These are phyloP conservation scores for Ateles fusciceps DNA, from an alignment of 2,797 vertebrate species.

Conservation along the genomic window DNA sequence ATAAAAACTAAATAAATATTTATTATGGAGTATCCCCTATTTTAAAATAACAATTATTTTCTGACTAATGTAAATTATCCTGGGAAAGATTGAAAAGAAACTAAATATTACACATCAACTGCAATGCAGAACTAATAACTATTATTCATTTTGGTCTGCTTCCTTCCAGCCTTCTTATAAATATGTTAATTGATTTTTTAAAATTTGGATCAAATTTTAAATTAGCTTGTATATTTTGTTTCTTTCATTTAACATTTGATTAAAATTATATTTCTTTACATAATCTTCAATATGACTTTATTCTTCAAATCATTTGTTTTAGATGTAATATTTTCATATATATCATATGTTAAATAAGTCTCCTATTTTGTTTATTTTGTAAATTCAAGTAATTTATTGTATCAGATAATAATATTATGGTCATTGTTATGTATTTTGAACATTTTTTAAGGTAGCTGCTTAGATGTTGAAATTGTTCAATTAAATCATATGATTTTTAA, in stretches of 20 bases:
- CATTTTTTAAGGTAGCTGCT: neutral
- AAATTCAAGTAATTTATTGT: neutral
- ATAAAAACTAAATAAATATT: neutral
- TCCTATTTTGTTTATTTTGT: neutral
- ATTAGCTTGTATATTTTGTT: neutral
- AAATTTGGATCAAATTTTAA: constrained; percentile 21
- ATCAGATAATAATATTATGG: neutral
- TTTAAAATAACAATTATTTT: constrained; percentile 20
- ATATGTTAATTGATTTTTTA: neutral
- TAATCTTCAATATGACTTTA: neutral
- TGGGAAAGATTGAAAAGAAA: neutral
- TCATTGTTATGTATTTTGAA: neutral
- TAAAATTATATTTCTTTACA: neutral
- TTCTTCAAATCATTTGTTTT: constrained; percentile 27
- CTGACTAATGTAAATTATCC: neutral
- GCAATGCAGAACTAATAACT: neutral
- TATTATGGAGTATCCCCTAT: neutral
- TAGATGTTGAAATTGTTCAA: neutral
- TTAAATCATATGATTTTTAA: constrained; percentile 36
- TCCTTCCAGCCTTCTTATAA: neutral
- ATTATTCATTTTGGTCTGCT: neutral
- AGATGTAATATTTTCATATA: neutral
- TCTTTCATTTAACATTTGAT: constrained; percentile 2
- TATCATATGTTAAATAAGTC: neutral
- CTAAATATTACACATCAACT: neutral